These are phyloP conservation scores for Drosophila orena DNA, from an alignment of 1,140 invertebrate genomes.

Conservation along the genomic window DNA sequence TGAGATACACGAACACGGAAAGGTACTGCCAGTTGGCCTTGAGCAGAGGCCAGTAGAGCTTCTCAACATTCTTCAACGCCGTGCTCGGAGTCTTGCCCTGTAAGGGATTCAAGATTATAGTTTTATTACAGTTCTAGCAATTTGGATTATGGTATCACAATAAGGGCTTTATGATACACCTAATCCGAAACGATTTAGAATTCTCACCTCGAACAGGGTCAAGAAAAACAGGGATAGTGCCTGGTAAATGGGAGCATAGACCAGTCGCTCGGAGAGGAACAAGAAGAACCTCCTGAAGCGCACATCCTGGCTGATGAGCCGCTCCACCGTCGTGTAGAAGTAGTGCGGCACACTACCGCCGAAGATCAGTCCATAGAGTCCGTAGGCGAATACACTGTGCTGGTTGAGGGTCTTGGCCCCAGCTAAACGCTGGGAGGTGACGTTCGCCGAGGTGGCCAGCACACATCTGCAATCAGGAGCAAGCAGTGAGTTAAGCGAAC, in stretches of 20 bases:
- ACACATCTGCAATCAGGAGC: slow-evolving; percentile 85
- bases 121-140: not conserved
- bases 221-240: slow-evolving; percentile 89
- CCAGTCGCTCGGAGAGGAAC: slow-evolving; percentile 88
- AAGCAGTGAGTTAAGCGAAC: not conserved
- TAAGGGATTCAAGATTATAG: slow-evolving; percentile 1
- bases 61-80: slow-evolving; percentile 87
- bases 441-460: slow-evolving; percentile 88
- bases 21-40: slow-evolving; percentile 90
- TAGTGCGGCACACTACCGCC: slow-evolving; percentile 90
- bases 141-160: no score
- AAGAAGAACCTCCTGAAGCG: slow-evolving; percentile 74
- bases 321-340: slow-evolving; percentile 88
- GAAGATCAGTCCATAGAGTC: slow-evolving; percentile 89
- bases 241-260: slow-evolving; percentile 90
- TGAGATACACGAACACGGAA: slow-evolving; percentile 89
- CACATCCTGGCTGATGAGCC: slow-evolving; percentile 72
- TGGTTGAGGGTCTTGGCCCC: slow-evolving; percentile 87
- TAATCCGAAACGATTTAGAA: not conserved
- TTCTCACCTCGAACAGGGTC: slow-evolving; percentile 88
- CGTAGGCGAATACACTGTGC: slow-evolving; percentile 89
- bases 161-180: not conserved
- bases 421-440: slow-evolving; percentile 88
- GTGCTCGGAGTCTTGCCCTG: slow-evolving; percentile 88
- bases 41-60: slow-evolving; percentile 87